Base-by-base conservation (phyloP, 1,140 invertebrate species). In the Rhysida immarginata region DNA sequence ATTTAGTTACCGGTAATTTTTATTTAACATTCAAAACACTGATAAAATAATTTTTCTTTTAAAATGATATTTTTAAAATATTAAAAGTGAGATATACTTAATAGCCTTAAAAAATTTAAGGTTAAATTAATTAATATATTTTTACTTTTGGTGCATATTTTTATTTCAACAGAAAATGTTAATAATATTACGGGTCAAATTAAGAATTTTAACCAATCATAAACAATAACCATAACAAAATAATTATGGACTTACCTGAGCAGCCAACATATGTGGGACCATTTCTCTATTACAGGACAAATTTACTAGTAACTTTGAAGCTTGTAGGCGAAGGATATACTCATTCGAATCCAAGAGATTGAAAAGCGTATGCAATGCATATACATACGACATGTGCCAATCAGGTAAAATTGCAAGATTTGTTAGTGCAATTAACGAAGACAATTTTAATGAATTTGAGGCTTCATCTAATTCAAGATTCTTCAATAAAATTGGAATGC, bases 231-330 rank as follows among this genome's bases (percentile, higher is more conserved):
- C 14, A 43, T 25, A 55, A 27, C 5, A 29, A 16, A 42, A 24
- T 8, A 23, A 53, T 27, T 13, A n/a, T 29, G 25, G n/a, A 41
- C 35, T 41, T 41, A 81, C 80, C 74, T 81, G 76, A 53, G 78
- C 78, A 58, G 78, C 78, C 45, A 82, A 63, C 24, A 82, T 65
- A 60, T 75, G 72, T 16, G 78, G 78, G 18, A 82, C 73, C 70
- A 81, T 75, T 53, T 78, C 74, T 60, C 74, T 68, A 66, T 80
- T 81, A 59, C 75, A 78, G 2, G 79, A 78, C 2, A 82, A 66
- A 66, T 82, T 82, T 44, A 81, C 78, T n/a, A 82, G 69, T 25
- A 82, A 65, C 62, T 78, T 76, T 0, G 80, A 64, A 14, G 77
- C 70, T 61, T 81, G 78, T 14, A 81, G 63, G 60, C 74, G 69